These are phyloP conservation scores for Aythya fuligula DNA, from an alignment of 2,797 vertebrate genomes.

Conservation along the genomic window DNA sequence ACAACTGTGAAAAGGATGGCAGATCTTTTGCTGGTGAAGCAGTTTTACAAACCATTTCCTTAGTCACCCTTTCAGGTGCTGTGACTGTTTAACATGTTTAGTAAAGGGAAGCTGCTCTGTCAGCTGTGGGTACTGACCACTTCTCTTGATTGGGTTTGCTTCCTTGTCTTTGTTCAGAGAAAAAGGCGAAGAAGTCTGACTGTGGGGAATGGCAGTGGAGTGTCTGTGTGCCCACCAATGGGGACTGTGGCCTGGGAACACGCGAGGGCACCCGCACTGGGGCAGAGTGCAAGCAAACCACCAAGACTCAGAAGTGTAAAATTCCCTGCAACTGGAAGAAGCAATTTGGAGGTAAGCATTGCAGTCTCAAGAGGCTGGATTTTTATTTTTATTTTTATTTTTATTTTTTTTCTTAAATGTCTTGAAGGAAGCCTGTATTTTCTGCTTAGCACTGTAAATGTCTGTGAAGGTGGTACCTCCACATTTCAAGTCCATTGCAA, in stretches of 20 bases:
- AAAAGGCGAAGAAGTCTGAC: slow-evolving; percentile 94
- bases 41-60: fast-evolving
- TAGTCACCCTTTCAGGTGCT: neutral
- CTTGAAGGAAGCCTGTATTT: neutral
- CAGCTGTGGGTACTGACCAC: neutral
- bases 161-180: slow-evolving; percentile 81
- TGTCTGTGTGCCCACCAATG: slow-evolving; percentile 92
- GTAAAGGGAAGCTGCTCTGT: neutral
- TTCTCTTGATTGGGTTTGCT: neutral
- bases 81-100: neutral
- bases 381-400: fast-evolving
- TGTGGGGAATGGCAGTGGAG: slow-evolving; percentile 99
- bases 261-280: slow-evolving; percentile 93
- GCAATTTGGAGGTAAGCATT: slow-evolving; percentile 91
- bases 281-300: slow-evolving; percentile 93
- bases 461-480: neutral
- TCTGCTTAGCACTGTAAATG: neutral
- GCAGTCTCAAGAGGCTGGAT: neutral
- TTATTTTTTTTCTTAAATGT: neutral
- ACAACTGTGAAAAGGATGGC: neutral
- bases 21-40: neutral
- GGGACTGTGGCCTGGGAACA: slow-evolving; percentile 93
- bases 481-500: neutral
- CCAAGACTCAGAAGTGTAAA: slow-evolving; percentile 98
- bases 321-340: slow-evolving; percentile 99